Percentiles rank a stretch among this genome's conserved stretches.
phyloP scores from a whole-genome alignment of 1,140 invertebrate species.

The Solenopsis fugax region DNA sequence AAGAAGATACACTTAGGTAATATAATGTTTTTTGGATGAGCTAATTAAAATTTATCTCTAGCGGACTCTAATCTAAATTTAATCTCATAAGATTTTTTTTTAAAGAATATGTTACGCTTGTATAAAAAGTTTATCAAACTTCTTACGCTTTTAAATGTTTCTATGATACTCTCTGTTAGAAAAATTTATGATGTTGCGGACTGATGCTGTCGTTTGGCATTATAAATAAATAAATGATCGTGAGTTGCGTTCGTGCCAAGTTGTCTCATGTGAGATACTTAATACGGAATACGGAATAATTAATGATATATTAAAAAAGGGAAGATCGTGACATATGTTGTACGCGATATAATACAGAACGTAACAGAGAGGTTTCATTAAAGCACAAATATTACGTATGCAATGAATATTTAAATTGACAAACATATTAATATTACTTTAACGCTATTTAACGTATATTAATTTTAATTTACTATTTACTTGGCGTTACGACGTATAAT shows the following conservation, averaged over 20 bases:
- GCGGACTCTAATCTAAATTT: not conserved
- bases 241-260: not conserved
- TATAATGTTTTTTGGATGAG: not conserved
- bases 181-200: not conserved
- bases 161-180: not conserved
- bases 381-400: not conserved
- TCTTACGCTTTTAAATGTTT: not conserved
- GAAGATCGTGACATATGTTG: not conserved
- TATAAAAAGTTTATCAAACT: not conserved
- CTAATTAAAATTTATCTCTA: not conserved
- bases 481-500: not conserved
- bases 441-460: not conserved
- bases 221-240: conserved; percentile 37
- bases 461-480: not conserved
- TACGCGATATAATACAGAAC: not conserved
- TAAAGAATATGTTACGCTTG: not conserved
- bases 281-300: conserved; percentile 44
- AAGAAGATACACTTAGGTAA: not conserved
- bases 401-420: not conserved
- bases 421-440: not conserved
- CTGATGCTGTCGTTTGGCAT: not conserved
- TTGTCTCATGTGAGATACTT: conserved; percentile 34
- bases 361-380: not conserved
- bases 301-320: conserved; percentile 22
- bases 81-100: not conserved